Evolutionary conservation across 1,140 invertebrate genomes (phyloP).

Genomic region (Prorops nasuta): DNA sequence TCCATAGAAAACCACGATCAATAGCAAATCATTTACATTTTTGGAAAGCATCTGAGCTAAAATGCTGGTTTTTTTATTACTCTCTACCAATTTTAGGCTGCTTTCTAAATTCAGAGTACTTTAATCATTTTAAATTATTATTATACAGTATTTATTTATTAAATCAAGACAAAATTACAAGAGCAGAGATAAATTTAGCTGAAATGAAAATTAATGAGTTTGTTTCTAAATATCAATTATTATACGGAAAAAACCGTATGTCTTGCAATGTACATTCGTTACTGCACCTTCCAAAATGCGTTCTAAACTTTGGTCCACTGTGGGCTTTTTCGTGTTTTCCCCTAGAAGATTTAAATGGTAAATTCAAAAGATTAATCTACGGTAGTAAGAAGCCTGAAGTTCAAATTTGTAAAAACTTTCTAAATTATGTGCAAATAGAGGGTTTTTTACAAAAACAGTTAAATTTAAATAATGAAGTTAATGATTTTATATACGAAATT

Average conservation of each 20-base stretch:
- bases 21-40: slow-evolving; percentile 2
- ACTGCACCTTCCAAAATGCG: neutral
- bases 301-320: neutral
- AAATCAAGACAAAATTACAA: neutral
- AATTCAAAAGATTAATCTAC: no score
- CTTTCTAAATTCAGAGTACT: neutral
- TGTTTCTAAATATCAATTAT: neutral
- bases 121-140: no score
- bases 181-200: no score
- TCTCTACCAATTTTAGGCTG: neutral
- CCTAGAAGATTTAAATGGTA: no score
- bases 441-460: no score
- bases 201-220: no score
- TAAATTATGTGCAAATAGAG: no score
- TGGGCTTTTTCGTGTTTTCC: no score
- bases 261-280: neutral
- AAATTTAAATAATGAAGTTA: no score
- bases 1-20: slow-evolving; percentile 3
- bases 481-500: no score
- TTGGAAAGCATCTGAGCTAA: slow-evolving; percentile 1
- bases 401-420: no score
- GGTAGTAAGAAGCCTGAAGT: no score
- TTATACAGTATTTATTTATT: neutral
- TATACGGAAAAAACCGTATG: neutral
- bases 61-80: slow-evolving; percentile 1